These are phyloP conservation scores for Cryptotermes secundus DNA, from an alignment of 1,140 invertebrate species.

Conservation along the genomic window DNA sequence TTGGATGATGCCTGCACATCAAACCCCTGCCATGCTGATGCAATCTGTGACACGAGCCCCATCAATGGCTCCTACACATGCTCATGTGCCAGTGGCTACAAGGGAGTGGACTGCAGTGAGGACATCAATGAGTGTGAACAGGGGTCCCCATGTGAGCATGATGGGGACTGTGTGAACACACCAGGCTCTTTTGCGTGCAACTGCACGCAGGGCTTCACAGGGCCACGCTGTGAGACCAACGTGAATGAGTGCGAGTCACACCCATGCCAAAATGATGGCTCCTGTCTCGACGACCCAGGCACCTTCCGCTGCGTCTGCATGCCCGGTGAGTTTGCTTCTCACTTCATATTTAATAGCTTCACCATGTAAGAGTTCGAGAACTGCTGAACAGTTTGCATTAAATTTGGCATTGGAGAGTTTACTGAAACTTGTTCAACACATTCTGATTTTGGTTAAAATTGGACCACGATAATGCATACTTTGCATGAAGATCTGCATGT, in stretches of 20 bases:
- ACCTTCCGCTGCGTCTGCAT: constrained; percentile 95
- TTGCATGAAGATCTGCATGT: no score
- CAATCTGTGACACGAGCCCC: constrained; percentile 93
- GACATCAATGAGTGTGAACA: constrained; percentile 95
- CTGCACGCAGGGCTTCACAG: constrained; percentile 89
- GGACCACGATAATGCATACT: no score
- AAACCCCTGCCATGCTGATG: constrained; percentile 92
- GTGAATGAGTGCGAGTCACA: constrained; percentile 94
- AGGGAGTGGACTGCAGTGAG: constrained; percentile 86
- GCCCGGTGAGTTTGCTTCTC: constrained; percentile 93
- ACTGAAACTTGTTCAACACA: no score
- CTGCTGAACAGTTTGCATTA: no score
- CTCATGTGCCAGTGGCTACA: constrained; percentile 88
- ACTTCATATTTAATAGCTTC: no score
- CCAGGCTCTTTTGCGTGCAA: constrained; percentile 91
- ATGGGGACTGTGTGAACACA: constrained; percentile 91
- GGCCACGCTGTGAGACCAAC: constrained; percentile 87
- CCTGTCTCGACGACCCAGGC: constrained; percentile 91
- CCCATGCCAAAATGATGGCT: constrained; percentile 91
- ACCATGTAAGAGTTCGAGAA: no score
- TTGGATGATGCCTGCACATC: constrained; percentile 94
- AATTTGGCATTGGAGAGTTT: no score
- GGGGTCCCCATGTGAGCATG: constrained; percentile 89
- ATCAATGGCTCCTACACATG: constrained; percentile 94
- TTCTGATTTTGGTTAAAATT: no score